phyloP scores from a whole-genome alignment of 1,140 invertebrate genomes.

The Drosophila azteca region DNA sequence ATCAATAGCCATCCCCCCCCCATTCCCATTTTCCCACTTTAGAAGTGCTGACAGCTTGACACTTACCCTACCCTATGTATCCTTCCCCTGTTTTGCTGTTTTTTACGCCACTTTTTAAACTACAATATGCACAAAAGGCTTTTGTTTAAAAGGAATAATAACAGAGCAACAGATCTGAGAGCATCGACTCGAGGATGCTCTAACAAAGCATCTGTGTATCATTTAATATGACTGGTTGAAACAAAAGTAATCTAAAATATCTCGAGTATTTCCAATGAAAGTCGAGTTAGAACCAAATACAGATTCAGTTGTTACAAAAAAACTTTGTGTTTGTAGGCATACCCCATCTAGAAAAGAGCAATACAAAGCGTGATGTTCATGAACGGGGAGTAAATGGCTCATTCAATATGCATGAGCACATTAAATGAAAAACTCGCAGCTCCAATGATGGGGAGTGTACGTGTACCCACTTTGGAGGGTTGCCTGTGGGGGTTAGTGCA shows the following conservation, averaged over 20 bases:
- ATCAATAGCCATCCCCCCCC: conserved; percentile 54
- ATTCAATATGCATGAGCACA: conserved; percentile 73
- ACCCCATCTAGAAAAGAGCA: background rate
- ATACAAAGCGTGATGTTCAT: conserved; percentile 10
- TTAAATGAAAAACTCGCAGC: conserved; percentile 63
- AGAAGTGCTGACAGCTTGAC: conserved; percentile 65
- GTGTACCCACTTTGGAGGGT: conserved; percentile 18
- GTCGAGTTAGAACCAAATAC: no score
- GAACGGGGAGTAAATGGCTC: conserved; percentile 58
- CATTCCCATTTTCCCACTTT: conserved; percentile 20
- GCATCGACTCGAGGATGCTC: conserved; percentile 9
- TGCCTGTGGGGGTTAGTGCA: conserved; percentile 50
- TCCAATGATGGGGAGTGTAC: conserved; percentile 15
- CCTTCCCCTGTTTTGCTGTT: conserved; percentile 5
- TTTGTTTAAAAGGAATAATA: conserved; percentile 47
- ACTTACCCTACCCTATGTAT: conserved; percentile 15
- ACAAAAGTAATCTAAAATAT: no score
- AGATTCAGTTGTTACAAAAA: no score
- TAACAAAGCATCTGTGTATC: background rate
- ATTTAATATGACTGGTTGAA: no score
- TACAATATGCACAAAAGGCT: conserved; percentile 70
- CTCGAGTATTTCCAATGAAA: no score
- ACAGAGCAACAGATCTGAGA: background rate
- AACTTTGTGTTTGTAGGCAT: no score
- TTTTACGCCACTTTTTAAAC: conserved; percentile 55